A percentile compares a stretch with the other conserved stretches of the same genome.
Conservation (phyloP, 53 echinoderm and acorn worm genomes). For the Mesocentrotus franciscanus region DNA sequence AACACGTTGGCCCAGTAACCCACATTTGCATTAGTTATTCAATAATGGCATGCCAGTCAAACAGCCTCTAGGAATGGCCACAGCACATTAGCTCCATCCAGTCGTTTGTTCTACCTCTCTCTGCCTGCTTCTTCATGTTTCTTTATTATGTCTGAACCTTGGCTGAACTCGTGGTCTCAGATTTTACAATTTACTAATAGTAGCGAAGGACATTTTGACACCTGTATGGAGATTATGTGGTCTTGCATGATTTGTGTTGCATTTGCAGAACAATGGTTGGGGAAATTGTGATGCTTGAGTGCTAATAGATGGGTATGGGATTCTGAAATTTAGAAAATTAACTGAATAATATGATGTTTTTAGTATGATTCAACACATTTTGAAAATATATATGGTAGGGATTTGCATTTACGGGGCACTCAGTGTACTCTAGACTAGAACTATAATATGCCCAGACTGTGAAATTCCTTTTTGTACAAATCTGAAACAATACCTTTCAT, state of each 20-base stretch:
- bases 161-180: background rate
- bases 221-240: background rate
- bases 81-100: background rate
- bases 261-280: background rate
- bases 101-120: background rate
- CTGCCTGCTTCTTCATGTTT: constrained; percentile 16
- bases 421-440: too few species aligned
- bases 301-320: background rate
- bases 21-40: background rate
- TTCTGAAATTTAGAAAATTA: background rate
- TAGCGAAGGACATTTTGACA: constrained; percentile 15
- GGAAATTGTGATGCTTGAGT: background rate
- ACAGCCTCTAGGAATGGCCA: background rate
- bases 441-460: too few species aligned
- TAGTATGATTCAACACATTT: background rate
- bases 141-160: background rate
- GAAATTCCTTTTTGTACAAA: too few species aligned
- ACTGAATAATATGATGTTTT: background rate
- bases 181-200: background rate
- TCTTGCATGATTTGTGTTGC: background rate
- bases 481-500: too few species aligned
- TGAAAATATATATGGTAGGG: too few species aligned
- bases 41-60: constrained; percentile 36
- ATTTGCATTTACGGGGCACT: too few species aligned
- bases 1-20: constrained; percentile 40